phyloP scores from a whole-genome alignment of 2,888 invertebrate genomes.

The Hesperia comma region DNA sequence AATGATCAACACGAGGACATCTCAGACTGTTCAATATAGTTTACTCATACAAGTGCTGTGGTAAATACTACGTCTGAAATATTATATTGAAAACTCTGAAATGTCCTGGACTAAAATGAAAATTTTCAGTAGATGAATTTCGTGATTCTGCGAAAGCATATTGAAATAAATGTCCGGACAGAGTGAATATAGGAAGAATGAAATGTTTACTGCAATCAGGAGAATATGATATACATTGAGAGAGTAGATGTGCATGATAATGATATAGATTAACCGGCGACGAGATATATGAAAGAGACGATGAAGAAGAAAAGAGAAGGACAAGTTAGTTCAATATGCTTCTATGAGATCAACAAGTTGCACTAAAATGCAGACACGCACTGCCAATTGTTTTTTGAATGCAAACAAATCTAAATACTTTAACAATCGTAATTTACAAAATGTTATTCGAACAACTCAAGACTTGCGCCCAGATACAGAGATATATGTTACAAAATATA shows the following conservation, averaged over 20 bases:
- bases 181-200: constrained; percentile 34
- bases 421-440: constrained; percentile 50
- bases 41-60: too few species aligned
- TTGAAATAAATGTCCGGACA: constrained; percentile 69
- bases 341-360: constrained; percentile 69
- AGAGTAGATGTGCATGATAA: constrained; percentile 10
- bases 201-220: constrained; percentile 30
- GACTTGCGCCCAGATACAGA: constrained; percentile 70
- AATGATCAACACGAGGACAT: constrained; percentile 65
- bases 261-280: constrained; percentile 12
- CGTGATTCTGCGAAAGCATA: constrained; percentile 75
- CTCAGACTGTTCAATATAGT: constrained; percentile 61
- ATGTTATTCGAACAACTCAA: constrained; percentile 62
- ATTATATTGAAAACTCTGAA: constrained; percentile 62
- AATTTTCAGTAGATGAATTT: constrained; percentile 69
- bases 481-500: constrained; percentile 80
- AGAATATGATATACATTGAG: constrained; percentile 1
- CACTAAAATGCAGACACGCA: constrained; percentile 85
- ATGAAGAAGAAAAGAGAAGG: constrained; percentile 38
- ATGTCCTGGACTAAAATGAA: constrained; percentile 63
- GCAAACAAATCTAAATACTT: constrained; percentile 65
- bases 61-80: constrained; percentile 19
- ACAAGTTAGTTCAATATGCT: constrained; percentile 81
- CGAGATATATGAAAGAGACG: constrained; percentile 23
- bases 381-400: constrained; percentile 73